A percentile compares a stretch with the other conserved stretches of the same genome.
Conservation (phyloP, 2,797 vertebrate genomes). For the Harpagifer antarcticus region DNA sequence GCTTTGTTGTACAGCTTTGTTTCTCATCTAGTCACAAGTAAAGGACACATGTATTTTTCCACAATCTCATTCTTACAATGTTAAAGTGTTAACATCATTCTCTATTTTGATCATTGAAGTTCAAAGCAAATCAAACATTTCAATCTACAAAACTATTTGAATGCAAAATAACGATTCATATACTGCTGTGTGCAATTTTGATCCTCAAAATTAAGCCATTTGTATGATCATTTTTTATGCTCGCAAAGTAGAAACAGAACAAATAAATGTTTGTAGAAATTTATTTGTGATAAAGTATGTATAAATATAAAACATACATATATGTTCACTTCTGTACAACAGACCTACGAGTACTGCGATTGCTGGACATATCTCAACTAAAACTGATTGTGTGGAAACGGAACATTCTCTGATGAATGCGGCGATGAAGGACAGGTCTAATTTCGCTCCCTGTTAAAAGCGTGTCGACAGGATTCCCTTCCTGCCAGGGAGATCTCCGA, state of each 20-base stretch:
- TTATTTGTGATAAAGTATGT: conserved; percentile 85
- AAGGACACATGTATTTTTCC: conserved; percentile 3
- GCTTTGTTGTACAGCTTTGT: conserved; percentile 2
- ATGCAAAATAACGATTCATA: neutral
- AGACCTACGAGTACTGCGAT: conserved; percentile 75
- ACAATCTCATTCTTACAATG: neutral
- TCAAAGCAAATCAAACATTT: conserved; percentile 1
- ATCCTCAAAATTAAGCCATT: conserved; percentile 65
- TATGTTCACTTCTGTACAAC: conserved; percentile 82
- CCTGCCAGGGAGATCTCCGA: conserved; percentile 62
- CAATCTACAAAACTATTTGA: neutral
- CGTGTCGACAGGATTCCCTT: conserved; percentile 73
- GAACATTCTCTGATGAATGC: conserved; percentile 73
- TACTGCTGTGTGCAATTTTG: conserved; percentile 11
- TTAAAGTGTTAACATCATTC: neutral
- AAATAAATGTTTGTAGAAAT: conserved; percentile 76
- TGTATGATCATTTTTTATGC: conserved; percentile 73
- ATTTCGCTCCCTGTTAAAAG: conserved; percentile 71
- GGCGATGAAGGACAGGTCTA: conserved; percentile 70
- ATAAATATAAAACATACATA: conserved; percentile 88
- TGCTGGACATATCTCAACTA: conserved; percentile 71
- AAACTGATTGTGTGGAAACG: conserved; percentile 71
- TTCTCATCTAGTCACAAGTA: neutral
- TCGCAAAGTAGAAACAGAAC: conserved; percentile 51
- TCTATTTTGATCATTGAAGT: neutral